phyloP scores from a whole-genome alignment of 2,888 invertebrate genomes.

The Thera britannica region DNA sequence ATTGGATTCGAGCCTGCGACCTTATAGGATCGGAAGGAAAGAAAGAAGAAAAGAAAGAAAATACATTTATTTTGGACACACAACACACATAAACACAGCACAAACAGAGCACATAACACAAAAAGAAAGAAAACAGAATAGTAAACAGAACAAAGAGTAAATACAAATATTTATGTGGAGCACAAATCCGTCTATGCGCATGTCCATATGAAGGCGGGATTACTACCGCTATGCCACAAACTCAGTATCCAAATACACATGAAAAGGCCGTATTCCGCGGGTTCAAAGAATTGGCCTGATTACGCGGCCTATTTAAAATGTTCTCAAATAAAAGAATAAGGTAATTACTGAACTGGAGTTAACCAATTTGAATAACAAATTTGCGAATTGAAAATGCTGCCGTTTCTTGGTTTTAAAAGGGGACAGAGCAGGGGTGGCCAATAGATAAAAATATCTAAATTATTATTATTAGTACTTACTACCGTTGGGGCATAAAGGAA shows the following conservation, averaged over 20 bases:
- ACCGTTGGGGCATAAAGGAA: too few relatives aligned
- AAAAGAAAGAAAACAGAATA: too few relatives aligned
- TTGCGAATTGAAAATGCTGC: constrained; percentile 53
- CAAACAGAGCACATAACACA: too few relatives aligned
- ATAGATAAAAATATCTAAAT: not conserved
- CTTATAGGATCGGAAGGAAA: too few relatives aligned
- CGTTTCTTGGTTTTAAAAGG: constrained; percentile 26
- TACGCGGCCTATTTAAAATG: constrained; percentile 25
- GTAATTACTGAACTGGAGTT: constrained; percentile 56
- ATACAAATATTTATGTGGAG: too few relatives aligned
- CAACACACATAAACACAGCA: too few relatives aligned
- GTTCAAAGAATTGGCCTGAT: constrained; percentile 29
- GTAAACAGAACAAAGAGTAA: too few relatives aligned
- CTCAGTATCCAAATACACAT: not conserved
- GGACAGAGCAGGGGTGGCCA: not conserved
- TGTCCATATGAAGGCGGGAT: too few relatives aligned
- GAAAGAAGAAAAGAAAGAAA: too few relatives aligned
- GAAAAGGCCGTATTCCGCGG: not conserved
- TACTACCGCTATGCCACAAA: not conserved
- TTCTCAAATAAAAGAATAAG: constrained; percentile 54
- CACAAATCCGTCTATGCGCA: too few relatives aligned
- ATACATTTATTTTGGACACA: too few relatives aligned
- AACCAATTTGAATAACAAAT: constrained; percentile 63
- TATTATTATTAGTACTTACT: not conserved
- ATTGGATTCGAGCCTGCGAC: too few relatives aligned